These are phyloP conservation scores for Pagrus major DNA, from an alignment of 2,113 vertebrate species.

Conservation along the genomic window DNA sequence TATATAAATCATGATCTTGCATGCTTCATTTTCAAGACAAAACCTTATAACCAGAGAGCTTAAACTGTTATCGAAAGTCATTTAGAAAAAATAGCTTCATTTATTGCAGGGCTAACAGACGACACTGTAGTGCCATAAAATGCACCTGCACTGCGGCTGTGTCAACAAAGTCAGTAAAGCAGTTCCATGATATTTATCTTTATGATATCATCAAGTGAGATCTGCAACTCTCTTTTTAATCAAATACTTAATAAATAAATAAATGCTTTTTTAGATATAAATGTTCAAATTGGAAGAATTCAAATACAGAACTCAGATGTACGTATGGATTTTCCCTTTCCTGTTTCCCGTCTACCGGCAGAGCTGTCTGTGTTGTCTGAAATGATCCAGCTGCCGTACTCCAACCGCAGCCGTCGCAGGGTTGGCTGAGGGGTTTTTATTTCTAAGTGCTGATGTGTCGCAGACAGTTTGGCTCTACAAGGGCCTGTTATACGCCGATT, in stretches of 20 bases:
- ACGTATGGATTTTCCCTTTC: conserved; percentile 32
- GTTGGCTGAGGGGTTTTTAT: conserved; percentile 76
- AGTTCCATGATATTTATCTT: background rate
- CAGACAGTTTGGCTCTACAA: conserved; percentile 85
- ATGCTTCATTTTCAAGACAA: background rate
- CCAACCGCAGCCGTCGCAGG: conserved; percentile 74
- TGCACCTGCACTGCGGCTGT: conserved; percentile 9
- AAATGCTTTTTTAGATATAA: background rate
- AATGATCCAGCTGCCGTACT: conserved; percentile 70
- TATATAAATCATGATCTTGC: background rate
- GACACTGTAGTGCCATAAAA: conserved; percentile 30
- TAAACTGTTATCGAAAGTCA: conserved; percentile 1
- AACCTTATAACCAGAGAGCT: background rate
- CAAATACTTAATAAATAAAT: background rate
- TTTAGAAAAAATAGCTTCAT: background rate
- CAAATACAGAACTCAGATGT: background rate
- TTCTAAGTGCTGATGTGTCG: conserved; percentile 84
- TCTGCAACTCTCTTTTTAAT: background rate
- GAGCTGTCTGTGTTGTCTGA: conserved; percentile 65
- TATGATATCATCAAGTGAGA: background rate
- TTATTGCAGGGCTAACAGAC: background rate
- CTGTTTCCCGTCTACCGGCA: conserved; percentile 38
- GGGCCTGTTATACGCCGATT: conserved; percentile 83
- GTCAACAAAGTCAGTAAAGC: conserved; percentile 8
- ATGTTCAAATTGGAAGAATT: background rate